These are phyloP conservation scores for Homalodisca vitripennis DNA, from an alignment of 1,140 invertebrate species.

Conservation along the genomic window DNA sequence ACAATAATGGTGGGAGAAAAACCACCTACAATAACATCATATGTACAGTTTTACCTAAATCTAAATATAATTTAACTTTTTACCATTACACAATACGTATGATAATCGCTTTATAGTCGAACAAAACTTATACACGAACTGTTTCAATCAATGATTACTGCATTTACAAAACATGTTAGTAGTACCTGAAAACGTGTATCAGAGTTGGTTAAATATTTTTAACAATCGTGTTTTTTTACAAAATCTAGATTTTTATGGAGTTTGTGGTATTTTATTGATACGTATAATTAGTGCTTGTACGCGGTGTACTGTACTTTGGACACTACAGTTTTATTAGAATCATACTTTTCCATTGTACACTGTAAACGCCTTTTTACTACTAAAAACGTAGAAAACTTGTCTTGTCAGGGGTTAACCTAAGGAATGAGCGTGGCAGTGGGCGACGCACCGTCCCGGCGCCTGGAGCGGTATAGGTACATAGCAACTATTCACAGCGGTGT, in stretches of 20 bases:
- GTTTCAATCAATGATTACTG: neutral
- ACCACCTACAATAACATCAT: neutral
- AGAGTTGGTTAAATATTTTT: too few relatives aligned
- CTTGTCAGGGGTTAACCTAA: neutral
- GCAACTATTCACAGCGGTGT: neutral
- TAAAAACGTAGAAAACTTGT: neutral
- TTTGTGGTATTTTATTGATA: neutral
- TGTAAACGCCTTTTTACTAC: neutral
- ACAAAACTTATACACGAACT: neutral
- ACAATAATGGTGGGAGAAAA: neutral
- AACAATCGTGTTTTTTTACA: neutral
- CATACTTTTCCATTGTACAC: neutral
- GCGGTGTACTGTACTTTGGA: neutral
- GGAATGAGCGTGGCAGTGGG: conserved; percentile 21
- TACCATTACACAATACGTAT: too few relatives aligned
- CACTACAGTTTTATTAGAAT: neutral
- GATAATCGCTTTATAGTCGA: neutral
- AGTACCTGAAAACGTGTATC: neutral
- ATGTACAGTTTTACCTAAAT: neutral
- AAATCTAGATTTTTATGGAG: neutral
- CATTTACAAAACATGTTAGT: neutral
- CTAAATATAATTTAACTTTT: too few relatives aligned
- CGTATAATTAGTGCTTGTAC: neutral
- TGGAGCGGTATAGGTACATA: neutral
- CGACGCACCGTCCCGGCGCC: neutral